A percentile compares a stretch with the other conserved stretches of the same genome.
Evolutionary conservation across 2,888 invertebrate species (phyloP).

Genomic region (Conistra vaccinii): DNA sequence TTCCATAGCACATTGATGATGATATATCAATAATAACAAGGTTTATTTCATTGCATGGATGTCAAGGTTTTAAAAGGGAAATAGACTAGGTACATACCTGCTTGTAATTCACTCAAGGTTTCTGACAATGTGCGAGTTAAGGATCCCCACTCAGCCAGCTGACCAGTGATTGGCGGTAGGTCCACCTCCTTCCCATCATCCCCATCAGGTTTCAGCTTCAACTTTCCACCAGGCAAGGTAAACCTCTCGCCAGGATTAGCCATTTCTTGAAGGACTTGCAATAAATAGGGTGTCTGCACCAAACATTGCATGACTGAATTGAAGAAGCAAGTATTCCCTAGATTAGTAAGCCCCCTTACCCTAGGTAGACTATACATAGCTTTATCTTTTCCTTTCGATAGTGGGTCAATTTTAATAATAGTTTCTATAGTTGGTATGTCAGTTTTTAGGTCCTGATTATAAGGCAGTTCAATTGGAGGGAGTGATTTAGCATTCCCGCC

Average conservation of each 20-base stretch:
- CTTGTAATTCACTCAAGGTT: slow-evolving; percentile 93
- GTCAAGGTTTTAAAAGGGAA: slow-evolving; percentile 37
- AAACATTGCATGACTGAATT: slow-evolving; percentile 98
- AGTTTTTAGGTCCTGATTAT: slow-evolving; percentile 73
- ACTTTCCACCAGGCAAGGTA: slow-evolving; percentile 93
- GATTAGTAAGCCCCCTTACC: slow-evolving; percentile 95
- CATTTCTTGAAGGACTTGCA: slow-evolving; percentile 93
- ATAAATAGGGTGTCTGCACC: slow-evolving; percentile 95
- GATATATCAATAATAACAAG: slow-evolving; percentile 2
- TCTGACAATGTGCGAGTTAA: slow-evolving; percentile 93
- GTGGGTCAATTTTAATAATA: slow-evolving; percentile 71
- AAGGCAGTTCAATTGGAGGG: slow-evolving; percentile 82
- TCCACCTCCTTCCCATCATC: slow-evolving; percentile 89
- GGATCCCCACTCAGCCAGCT: slow-evolving; percentile 92
- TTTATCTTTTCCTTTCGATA: slow-evolving; percentile 82
- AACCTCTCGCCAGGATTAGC: slow-evolving; percentile 93
- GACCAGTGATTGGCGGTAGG: slow-evolving; percentile 92
- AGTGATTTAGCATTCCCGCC: slow-evolving; percentile 77
- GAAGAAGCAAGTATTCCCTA: slow-evolving; percentile 99
- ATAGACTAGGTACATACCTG: slow-evolving; percentile 75
- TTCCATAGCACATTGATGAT: slow-evolving; percentile 15
- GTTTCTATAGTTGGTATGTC: slow-evolving; percentile 77
- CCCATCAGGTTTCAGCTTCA: slow-evolving; percentile 86
- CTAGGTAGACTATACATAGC: slow-evolving; percentile 85
- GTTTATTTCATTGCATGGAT: slow-evolving; percentile 20